phyloP scores from a whole-genome alignment of 2,113 vertebrate species.

The Lamprotornis superbus region DNA sequence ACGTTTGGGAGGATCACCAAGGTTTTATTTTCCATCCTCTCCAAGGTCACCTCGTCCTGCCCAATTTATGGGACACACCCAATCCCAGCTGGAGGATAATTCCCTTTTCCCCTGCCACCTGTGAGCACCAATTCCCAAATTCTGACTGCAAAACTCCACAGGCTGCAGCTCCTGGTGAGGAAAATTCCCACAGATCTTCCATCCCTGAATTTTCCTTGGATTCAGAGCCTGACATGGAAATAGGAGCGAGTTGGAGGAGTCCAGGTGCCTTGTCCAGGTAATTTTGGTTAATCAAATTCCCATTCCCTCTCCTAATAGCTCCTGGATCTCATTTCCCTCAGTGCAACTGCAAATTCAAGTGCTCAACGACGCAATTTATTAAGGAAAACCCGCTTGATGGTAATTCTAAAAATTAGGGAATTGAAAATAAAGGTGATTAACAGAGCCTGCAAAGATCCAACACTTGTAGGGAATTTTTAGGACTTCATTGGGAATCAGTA shows the following conservation, averaged over 20 bases:
- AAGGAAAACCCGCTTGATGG: background rate
- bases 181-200: background rate
- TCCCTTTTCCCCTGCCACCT: background rate
- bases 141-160: background rate
- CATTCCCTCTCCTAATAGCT: slow-evolving; percentile 21
- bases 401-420: slow-evolving; percentile 35
- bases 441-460: background rate
- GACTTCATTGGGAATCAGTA: background rate
- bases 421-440: slow-evolving; percentile 58
- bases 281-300: slow-evolving; percentile 43
- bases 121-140: background rate
- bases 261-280: background rate
- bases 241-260: background rate
- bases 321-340: slow-evolving; percentile 1
- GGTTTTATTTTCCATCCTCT: background rate
- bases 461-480: background rate
- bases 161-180: background rate
- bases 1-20: background rate
- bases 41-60: background rate
- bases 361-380: background rate
- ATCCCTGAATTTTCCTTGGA: background rate
- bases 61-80: background rate
- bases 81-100: background rate
- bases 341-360: background rate
- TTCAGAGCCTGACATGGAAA: background rate